phyloP scores from a whole-genome alignment of 2,797 vertebrate genomes.

The Channallabes apus region DNA sequence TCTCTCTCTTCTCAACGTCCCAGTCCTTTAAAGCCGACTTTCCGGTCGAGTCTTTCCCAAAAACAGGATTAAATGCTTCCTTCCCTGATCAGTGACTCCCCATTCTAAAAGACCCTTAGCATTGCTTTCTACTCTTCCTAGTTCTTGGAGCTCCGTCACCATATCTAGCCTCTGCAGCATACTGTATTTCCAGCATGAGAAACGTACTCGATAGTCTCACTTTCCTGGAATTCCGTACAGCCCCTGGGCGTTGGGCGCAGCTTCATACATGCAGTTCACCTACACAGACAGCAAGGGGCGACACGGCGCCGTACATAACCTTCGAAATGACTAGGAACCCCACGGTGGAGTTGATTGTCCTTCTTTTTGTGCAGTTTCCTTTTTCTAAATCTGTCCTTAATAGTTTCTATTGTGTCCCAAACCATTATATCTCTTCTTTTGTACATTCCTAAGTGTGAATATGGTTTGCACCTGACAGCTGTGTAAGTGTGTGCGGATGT shows the following conservation, averaged over 20 bases:
- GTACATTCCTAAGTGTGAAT: neutral
- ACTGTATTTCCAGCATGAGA: neutral
- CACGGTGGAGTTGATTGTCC: neutral
- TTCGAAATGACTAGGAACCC: neutral
- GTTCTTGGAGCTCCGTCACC: too few relatives aligned
- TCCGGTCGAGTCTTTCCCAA: too few relatives aligned
- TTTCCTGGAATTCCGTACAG: neutral
- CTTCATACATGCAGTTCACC: conserved; percentile 43
- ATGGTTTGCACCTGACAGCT: conserved; percentile 43
- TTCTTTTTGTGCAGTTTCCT: neutral
- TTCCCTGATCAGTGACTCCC: too few relatives aligned
- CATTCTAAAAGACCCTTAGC: too few relatives aligned
- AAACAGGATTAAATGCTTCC: too few relatives aligned
- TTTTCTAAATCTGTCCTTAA: neutral
- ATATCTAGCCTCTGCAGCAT: too few relatives aligned
- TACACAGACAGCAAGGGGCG: conserved; percentile 67
- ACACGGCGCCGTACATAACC: conserved; percentile 39
- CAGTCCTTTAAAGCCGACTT: too few relatives aligned
- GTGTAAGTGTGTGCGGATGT: conserved; percentile 27
- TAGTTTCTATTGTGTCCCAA: neutral
- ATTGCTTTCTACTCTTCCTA: too few relatives aligned
- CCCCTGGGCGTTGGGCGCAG: neutral
- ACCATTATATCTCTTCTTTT: neutral
- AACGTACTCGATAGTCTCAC: too few relatives aligned
- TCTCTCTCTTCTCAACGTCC: too few relatives aligned